Evolutionary conservation across 2,888 invertebrate genomes (phyloP).

Genomic region (Poecilobothrus nobilitatus): DNA sequence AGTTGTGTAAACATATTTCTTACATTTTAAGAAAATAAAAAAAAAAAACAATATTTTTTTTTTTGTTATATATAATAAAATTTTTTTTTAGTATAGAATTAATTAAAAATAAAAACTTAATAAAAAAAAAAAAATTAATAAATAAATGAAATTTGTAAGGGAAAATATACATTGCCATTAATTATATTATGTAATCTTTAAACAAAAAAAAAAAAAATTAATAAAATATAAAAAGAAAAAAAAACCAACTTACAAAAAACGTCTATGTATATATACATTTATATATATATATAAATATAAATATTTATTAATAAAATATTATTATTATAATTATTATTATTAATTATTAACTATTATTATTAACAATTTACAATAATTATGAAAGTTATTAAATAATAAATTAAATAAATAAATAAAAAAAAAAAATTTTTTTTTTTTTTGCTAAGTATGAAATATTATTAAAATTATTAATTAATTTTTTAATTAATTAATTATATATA

Average conservation of each 20-base stretch:
- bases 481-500: not conserved
- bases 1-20: no score
- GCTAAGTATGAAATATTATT: not conserved
- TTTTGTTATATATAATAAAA: not conserved
- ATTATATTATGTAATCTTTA: not conserved
- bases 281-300: not conserved
- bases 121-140: not conserved
- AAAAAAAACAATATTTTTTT: not conserved
- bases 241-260: no score
- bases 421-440: not conserved
- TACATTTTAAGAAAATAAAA: no score
- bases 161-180: slow-evolving; percentile 2
- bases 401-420: not conserved
- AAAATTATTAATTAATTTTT: not conserved
- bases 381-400: slow-evolving; percentile 1
- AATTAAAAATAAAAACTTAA: not conserved
- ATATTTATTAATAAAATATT: not conserved
- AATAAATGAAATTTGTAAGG: not conserved
- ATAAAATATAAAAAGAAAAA: not conserved
- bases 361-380: slow-evolving; percentile 4
- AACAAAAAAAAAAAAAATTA: not conserved
- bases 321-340: slow-evolving; percentile 1
- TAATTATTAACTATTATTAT: not conserved
- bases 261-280: not conserved
- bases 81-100: not conserved